Evolutionary conservation across 92 coral and sea anemone genomes (phyloP).

Genomic region (Paramuricea clavata): DNA sequence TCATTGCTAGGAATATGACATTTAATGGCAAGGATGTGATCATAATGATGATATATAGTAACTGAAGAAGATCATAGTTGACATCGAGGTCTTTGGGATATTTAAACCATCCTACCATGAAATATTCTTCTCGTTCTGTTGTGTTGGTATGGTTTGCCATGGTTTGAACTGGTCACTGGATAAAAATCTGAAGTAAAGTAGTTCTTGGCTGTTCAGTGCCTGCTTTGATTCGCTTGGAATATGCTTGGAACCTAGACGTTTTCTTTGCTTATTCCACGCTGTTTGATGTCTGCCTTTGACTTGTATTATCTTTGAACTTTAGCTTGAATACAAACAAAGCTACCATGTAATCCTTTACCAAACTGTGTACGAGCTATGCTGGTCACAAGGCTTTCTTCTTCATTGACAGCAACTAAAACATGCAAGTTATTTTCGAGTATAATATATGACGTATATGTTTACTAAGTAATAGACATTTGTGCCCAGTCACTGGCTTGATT

Average conservation of each 20-base stretch:
- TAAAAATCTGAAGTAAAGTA: neutral
- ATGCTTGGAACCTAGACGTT: no score
- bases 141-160: neutral
- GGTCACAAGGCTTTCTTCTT: neutral
- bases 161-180: neutral
- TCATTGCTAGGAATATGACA: neutral
- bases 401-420: neutral
- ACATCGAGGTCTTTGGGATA: neutral
- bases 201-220: no score
- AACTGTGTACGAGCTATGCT: neutral
- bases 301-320: no score
- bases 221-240: neutral
- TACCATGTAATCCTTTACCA: neutral
- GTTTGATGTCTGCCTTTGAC: no score
- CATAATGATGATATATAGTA: neutral
- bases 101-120: neutral
- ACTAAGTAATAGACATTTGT: neutral
- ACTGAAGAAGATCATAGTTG: neutral
- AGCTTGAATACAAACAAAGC: no score
- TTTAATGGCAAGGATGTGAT: neutral
- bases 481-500: neutral
- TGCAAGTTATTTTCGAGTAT: neutral
- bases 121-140: neutral
- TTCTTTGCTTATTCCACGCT: no score
- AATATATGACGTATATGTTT: neutral